phyloP scores from a whole-genome alignment of 2,113 vertebrate genomes.

The Anser brachyrhynchus region DNA sequence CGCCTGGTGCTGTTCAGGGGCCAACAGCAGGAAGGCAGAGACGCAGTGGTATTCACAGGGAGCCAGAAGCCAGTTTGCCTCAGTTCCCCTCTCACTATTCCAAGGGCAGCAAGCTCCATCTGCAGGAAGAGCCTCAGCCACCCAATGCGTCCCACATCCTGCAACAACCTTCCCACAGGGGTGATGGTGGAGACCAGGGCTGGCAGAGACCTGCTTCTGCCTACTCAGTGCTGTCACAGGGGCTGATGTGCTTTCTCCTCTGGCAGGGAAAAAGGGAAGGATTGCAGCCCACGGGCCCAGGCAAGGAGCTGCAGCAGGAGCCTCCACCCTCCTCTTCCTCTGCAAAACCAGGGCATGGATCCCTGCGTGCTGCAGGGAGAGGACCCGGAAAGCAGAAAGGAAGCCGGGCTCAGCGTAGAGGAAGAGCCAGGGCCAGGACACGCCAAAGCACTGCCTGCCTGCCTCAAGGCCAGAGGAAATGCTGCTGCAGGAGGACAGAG shows the following conservation, averaged over 20 bases:
- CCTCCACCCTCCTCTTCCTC: neutral
- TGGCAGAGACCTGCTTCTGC: too few species aligned
- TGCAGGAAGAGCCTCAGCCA: neutral
- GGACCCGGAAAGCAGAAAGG: slow-evolving; percentile 32
- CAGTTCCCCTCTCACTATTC: neutral
- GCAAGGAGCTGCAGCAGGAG: neutral
- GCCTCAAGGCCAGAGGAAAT: slow-evolving; percentile 34
- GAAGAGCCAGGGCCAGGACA: neutral
- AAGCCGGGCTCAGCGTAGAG: neutral
- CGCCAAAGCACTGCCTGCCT: rapidly evolving
- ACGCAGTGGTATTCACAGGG: neutral
- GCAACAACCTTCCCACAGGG: neutral
- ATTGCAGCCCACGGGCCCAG: neutral
- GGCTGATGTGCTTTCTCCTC: neutral
- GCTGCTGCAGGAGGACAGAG: neutral
- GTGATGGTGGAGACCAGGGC: neutral
- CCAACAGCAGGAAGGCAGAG: neutral
- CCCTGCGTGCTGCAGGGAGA: rapidly evolving
- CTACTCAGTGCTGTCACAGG: neutral
- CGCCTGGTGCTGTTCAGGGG: neutral
- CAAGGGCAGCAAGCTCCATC: neutral
- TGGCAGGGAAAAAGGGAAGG: neutral
- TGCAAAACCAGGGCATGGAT: neutral
- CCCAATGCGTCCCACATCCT: neutral
- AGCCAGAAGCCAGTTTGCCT: neutral